Evolutionary conservation across 2,797 vertebrate genomes (phyloP).

Genomic region (Lerista edwardsae): DNA sequence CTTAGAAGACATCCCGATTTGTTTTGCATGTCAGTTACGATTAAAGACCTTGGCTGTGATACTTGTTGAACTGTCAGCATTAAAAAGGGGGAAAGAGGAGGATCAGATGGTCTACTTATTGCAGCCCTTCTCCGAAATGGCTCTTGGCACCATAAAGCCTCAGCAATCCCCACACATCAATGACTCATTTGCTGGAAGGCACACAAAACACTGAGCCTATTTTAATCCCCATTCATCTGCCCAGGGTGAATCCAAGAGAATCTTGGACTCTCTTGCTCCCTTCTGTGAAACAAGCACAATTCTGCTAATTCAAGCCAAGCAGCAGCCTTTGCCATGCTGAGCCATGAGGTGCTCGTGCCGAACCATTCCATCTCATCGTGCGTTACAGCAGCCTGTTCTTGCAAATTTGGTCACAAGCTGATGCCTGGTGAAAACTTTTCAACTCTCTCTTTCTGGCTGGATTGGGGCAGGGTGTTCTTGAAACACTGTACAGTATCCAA

Average conservation of each 20-base stretch:
- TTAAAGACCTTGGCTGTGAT: conserved; percentile 29
- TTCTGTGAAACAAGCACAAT: conserved; percentile 24
- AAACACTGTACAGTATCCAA: conserved; percentile 24
- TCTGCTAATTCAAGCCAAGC: conserved; percentile 29
- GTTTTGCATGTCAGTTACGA: conserved; percentile 26
- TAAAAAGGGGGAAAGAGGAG: conserved; percentile 9
- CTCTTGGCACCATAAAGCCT: conserved; percentile 27
- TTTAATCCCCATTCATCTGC: conserved; percentile 33
- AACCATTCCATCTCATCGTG: neutral
- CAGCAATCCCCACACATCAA: conserved; percentile 20
- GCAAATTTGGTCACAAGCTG: conserved; percentile 13
- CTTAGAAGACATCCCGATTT: conserved; percentile 9
- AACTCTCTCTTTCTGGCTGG: conserved; percentile 7
- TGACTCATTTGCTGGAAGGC: conserved; percentile 31
- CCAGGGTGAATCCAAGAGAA: conserved; percentile 32
- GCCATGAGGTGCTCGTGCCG: conserved; percentile 3
- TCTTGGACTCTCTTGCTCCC: conserved; percentile 23
- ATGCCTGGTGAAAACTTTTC: conserved; percentile 27
- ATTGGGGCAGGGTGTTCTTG: conserved; percentile 20
- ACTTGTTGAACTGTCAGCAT: conserved; percentile 26
- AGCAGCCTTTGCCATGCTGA: conserved; percentile 33
- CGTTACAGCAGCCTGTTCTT: conserved; percentile 22
- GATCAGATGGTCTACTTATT: conserved; percentile 35
- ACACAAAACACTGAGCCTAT: conserved; percentile 27
- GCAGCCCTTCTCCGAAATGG: conserved; percentile 36